Percentiles rank a stretch among this genome's conserved stretches.
Evolutionary conservation across 53 echinoderm and acorn worm genomes (phyloP).

Genomic region (Echinometra lucunter): DNA sequence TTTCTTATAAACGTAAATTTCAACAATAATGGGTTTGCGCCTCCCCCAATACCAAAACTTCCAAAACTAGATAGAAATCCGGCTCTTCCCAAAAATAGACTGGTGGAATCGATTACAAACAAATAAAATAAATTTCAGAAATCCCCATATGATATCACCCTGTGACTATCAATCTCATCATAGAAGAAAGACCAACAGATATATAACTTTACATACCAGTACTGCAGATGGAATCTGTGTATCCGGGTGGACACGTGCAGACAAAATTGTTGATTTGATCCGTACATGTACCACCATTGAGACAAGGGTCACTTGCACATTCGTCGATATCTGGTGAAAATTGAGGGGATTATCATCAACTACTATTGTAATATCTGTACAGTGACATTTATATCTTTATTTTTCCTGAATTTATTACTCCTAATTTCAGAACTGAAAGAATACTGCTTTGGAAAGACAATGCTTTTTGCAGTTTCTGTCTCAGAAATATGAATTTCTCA

Average conservation of each 20-base stretch:
- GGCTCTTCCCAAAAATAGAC: no score
- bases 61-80: no score
- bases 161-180: not conserved
- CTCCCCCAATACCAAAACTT: no score
- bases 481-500: no score
- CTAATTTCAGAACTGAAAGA: no score
- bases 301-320: constrained; percentile 14
- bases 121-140: not conserved
- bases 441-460: no score
- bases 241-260: constrained; percentile 49
- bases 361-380: not conserved
- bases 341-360: not conserved
- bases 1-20: no score
- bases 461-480: no score
- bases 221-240: constrained; percentile 33
- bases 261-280: constrained; percentile 17
- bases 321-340: constrained; percentile 45
- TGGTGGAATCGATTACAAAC: no score
- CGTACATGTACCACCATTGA: constrained; percentile 20
- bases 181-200: not conserved
- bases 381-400: no score
- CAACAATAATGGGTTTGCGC: no score
- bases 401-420: no score
- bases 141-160: not conserved
- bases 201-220: not conserved